Base-by-base conservation (phyloP, 2,888 invertebrate species). In the Prostheceraeus crozeri region DNA sequence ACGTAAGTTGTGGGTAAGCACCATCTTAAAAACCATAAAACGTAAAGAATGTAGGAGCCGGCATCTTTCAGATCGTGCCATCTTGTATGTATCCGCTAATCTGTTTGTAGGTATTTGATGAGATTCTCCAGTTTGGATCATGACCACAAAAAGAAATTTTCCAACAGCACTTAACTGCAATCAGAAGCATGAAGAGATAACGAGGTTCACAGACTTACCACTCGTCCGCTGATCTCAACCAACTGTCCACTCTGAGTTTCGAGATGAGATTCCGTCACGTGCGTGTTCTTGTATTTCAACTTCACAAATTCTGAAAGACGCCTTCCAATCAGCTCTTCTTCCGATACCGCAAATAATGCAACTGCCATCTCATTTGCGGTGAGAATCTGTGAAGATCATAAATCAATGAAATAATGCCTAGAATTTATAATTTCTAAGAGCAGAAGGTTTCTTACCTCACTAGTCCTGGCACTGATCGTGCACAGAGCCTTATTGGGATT, bases 401-500 rank as follows among this genome's bases (percentile, higher is more conserved):
- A 51, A 51, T 10, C 8, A 48, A 6, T 28, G 10, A 11, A 51
- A 28, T 8, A 28, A 25, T 35, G n/a, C 35, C 10, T 35, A 35
- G 36, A 6, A 23, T 35, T 6, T 23, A 16, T 6, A 25, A 30
- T 33, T 8, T n/a, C n/a, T n/a, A n/a, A n/a, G n/a, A n/a, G n/a
- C n/a, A n/a, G 23, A 16, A n/a, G 25, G 40, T n/a, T 3, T 45
- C 67, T 59, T 69, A 82, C 83, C 78, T 83, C 82, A 19, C 82
- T 81, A 30, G 82, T 80, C 64, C 80, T 81, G 4, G 82, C 81
- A 72, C 83, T 82, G 62, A 84, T 82, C 27, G 83, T 83, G 67
- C 83, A 83, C 1, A 84, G 81, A 57, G 83, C 83, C 70, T 83
- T 84, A 73, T 82, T 83, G 1, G 82, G 82, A 71, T 83, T 83